Evolutionary conservation across 2,113 vertebrate genomes (phyloP).

Genomic region (Triplophysa dalaica): DNA sequence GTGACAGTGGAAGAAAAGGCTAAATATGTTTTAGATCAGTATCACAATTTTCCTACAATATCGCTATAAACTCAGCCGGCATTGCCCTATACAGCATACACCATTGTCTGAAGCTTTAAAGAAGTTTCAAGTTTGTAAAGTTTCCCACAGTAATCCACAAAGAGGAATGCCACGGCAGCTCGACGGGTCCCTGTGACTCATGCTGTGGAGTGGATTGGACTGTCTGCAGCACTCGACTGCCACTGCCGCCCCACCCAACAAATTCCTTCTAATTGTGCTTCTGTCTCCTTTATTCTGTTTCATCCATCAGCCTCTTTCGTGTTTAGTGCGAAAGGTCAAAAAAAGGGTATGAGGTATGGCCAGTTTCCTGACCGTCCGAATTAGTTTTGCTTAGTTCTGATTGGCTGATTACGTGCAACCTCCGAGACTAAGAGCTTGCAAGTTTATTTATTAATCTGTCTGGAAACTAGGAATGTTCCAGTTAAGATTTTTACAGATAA

Average conservation of each 20-base stretch:
- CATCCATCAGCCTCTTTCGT: slow-evolving; percentile 26
- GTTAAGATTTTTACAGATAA: too few species aligned
- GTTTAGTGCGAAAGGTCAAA: slow-evolving; percentile 42
- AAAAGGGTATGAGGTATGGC: background rate
- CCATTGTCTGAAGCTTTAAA: slow-evolving; percentile 38
- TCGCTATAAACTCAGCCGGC: slow-evolving; percentile 6
- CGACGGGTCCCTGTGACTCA: slow-evolving; percentile 70
- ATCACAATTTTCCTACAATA: background rate
- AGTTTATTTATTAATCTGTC: too few species aligned
- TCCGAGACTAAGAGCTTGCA: too few species aligned
- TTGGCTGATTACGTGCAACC: too few species aligned
- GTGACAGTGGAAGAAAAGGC: background rate
- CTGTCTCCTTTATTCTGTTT: slow-evolving; percentile 28
- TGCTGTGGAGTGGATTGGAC: slow-evolving; percentile 59
- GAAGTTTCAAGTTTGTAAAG: slow-evolving; percentile 28
- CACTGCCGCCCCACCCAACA: slow-evolving; percentile 73
- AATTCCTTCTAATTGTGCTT: slow-evolving; percentile 69
- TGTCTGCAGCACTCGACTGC: slow-evolving; percentile 66
- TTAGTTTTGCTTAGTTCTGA: too few species aligned
- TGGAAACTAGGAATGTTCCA: too few species aligned
- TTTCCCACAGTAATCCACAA: slow-evolving; percentile 31
- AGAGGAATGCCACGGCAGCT: slow-evolving; percentile 69
- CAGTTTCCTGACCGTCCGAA: too few species aligned
- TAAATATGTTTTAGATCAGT: background rate
- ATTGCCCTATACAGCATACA: background rate